These are phyloP conservation scores for Chloroceryle amazona DNA, from an alignment of 2,797 vertebrate species.

Conservation along the genomic window DNA sequence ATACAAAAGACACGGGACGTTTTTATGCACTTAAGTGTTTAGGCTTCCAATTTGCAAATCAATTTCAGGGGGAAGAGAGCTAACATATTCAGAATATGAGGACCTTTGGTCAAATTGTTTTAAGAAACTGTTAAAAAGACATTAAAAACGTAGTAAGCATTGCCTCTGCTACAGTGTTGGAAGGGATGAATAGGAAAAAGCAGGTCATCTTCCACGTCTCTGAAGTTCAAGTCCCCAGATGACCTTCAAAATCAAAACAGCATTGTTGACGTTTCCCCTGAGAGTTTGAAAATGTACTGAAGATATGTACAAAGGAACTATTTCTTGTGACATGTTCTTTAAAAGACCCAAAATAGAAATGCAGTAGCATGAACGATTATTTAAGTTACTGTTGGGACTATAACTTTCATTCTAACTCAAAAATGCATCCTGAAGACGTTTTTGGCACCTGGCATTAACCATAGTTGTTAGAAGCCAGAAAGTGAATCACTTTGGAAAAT, in stretches of 20 bases:
- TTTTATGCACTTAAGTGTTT: not conserved
- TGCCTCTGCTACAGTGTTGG: not conserved
- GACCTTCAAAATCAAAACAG: not conserved
- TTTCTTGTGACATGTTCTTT: not conserved
- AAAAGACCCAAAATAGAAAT: not conserved
- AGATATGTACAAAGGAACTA: not conserved
- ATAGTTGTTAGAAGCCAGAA: slow-evolving; percentile 10
- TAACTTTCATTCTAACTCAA: not conserved
- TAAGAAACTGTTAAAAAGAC: not conserved
- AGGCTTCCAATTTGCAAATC: not conserved
- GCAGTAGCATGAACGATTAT: not conserved
- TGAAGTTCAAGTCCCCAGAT: not conserved
- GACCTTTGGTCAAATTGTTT: not conserved
- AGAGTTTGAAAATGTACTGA: not conserved
- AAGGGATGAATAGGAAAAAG: slow-evolving; percentile 13
- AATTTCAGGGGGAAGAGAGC: not conserved
- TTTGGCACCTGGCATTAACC: not conserved
- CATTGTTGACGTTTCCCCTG: not conserved
- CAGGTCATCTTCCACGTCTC: not conserved
- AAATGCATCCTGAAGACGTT: not conserved
- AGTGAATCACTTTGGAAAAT: slow-evolving; percentile 52
- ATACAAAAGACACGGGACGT: rapidly evolving
- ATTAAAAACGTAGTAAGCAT: not conserved
- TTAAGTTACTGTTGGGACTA: not conserved
- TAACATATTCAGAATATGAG: not conserved